A percentile compares a stretch with the other conserved stretches of the same genome.
Conservation (phyloP, 2,797 vertebrate genomes). For the Telmatherina bonti region DNA sequence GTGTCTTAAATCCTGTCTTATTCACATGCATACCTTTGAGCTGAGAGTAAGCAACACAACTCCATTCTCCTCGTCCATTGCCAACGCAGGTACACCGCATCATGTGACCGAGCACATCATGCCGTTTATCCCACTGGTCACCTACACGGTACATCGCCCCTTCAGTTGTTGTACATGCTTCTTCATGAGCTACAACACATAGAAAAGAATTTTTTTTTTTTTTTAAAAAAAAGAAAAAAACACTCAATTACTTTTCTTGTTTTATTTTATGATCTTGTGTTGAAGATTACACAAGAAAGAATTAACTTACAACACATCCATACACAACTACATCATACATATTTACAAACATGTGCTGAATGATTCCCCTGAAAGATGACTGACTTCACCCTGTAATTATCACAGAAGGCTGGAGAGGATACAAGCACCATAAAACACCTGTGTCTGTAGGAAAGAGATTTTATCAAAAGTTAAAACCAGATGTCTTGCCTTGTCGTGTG, state of each 20-base stretch:
- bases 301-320: not conserved
- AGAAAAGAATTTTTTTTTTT: not conserved
- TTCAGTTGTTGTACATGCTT: constrained; percentile 93
- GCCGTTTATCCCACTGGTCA: constrained; percentile 98
- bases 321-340: not conserved
- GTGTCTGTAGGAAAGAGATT: constrained; percentile 20
- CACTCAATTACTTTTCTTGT: not conserved
- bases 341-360: constrained; percentile 4
- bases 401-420: constrained; percentile 17
- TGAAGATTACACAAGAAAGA: not conserved
- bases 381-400: constrained; percentile 49
- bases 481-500: constrained; percentile 32
- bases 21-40: constrained; percentile 88
- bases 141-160: constrained; percentile 95
- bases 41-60: constrained; percentile 94
- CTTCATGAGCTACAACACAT: constrained; percentile 89
- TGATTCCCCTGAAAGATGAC: constrained; percentile 26
- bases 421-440: constrained; percentile 49
- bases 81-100: constrained; percentile 97
- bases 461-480: constrained; percentile 61
- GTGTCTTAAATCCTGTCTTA: not conserved
- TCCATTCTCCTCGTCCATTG: constrained; percentile 97
- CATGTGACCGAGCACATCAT: constrained; percentile 95
- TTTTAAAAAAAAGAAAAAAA: too few species aligned
- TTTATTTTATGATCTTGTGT: not conserved